Conservation (phyloP, 2,797 vertebrate genomes). For the Coranthus polyacanthus region DNA sequence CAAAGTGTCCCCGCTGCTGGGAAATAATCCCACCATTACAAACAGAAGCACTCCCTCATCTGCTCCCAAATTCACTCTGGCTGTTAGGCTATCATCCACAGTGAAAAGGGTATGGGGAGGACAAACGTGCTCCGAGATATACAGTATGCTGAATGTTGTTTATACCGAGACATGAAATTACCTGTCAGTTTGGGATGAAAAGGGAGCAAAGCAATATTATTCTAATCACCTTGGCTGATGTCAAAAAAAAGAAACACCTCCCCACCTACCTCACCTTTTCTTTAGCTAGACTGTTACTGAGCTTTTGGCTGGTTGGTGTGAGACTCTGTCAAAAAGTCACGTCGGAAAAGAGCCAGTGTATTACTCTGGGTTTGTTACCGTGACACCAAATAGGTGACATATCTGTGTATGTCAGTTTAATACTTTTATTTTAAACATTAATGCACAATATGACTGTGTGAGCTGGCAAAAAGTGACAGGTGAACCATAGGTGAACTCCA, state of each 20-base stretch:
- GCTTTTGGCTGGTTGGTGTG: constrained; percentile 40
- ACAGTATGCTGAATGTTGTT: constrained; percentile 57
- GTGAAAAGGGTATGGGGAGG: constrained; percentile 58
- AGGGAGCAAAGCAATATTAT: constrained; percentile 58
- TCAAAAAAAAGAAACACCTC: constrained; percentile 53
- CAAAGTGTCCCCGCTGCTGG: constrained; percentile 9
- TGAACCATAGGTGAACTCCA: constrained; percentile 34
- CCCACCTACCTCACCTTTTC: constrained; percentile 28
- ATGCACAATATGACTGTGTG: neutral
- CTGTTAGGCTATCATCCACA: constrained; percentile 57
- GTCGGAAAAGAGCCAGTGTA: constrained; percentile 31
- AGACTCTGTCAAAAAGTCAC: constrained; percentile 47
- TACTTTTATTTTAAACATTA: constrained; percentile 20
- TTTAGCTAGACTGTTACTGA: no score
- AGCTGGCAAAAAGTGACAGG: constrained; percentile 13
- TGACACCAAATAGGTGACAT: constrained; percentile 1
- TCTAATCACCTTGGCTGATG: constrained; percentile 68
- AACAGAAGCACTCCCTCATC: constrained; percentile 53
- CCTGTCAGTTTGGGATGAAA: constrained; percentile 71
- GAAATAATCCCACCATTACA: constrained; percentile 56
- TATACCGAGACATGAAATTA: constrained; percentile 69
- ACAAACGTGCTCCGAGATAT: constrained; percentile 58
- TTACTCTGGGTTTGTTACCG: constrained; percentile 31
- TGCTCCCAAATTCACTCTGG: constrained; percentile 52
- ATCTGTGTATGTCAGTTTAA: constrained; percentile 8